Base-by-base conservation (phyloP, 2,113 vertebrate genomes). In the Grus americana region DNA sequence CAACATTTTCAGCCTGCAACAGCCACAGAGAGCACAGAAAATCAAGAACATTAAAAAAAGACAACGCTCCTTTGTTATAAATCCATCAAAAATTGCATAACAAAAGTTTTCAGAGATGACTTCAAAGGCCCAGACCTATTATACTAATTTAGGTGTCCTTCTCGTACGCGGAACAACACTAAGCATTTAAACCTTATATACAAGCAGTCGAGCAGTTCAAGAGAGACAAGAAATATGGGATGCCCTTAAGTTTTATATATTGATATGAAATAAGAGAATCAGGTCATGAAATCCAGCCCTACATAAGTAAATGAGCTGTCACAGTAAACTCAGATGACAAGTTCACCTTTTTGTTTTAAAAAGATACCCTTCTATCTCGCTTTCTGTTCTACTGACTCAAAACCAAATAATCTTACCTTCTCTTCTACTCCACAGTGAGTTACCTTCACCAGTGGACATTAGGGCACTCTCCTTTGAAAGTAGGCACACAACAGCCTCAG, bases 401-500 rank as follows among this genome's bases (percentile, higher is more conserved):
- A 88, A 75, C 82, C 59, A 8, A 78, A 88, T 71, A 86, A 65
- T 72, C 18, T 65, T 52, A 83, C 13, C n/a, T 46, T 85, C 17
- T 88, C 27, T 86, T 65, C 29, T 38, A 46, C 15, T 52, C 72
- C 40, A 65, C 13, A 68, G 44, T 12, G 24, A 91, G 15, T 16
- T 58, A 58, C n/a, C 22, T 42, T 61, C 20, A 46, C 15, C 22
- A 63, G 36, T 1, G 2, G 47, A 59, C 15, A 57, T 38, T 1
- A 73, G 12, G 36, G 36, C 2, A 9, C 24, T 46, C 21, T 65
- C 34, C 58, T 62, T 90, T 44, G 16, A 79, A 79, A 65, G 18
- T 5, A 11, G 32, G 82, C 24, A 11, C 10, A 38, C 1, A 86
- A 55, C 4, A 88, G 13, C 10, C 19, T 49, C 2, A 0, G 2